Base-by-base conservation (phyloP, 2,888 invertebrate genomes). In the Scrobipalpa costella region DNA sequence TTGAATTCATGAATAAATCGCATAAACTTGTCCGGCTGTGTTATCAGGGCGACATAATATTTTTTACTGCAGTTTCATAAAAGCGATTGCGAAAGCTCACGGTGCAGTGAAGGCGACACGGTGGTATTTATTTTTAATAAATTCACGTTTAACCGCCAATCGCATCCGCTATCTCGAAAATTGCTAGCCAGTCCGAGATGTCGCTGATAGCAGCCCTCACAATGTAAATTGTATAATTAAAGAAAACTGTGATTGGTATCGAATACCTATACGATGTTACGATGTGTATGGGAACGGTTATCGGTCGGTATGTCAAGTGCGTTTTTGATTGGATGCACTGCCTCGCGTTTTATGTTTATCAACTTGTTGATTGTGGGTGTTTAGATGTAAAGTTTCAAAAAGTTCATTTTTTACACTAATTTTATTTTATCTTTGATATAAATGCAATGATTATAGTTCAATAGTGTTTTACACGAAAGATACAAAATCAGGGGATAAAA, bases 191-290 rank as follows among this genome's bases (percentile, higher is more conserved):
- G 77, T 70, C 75, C 73, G 74, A 71, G 73, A 90, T 89, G 81
- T 79, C 74, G 76, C 74, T 76, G 88, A 88, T 88, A 84, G 66
- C 74, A 64, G 73, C 73, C 73, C 75, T 75, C 79, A 84, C 84
- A 85, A 85, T 84, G 85, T 86, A 86, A 89, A 88, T 88, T 86
- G 84, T 88, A 84, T 87, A 88, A 90, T 90, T 90, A 90, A 88
- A 87, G 87, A 86, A 86, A 86, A 83, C 79, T 79, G 81, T 76
- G 85, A 86, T 88, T 79, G 80, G 75, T 74, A 89, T 89, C 86
- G 79, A 75, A 74, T 73, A 73, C 75, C 27, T 27, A 77, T 71
- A 75, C 73, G 80, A 85, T 86, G 75, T 81, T 83, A 85, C 86
- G 84, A 83, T 83, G 81, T 69, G 72, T 50, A 75, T 77, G 79